These are phyloP conservation scores for Nycticryphes semicollaris DNA, from an alignment of 2,113 vertebrate species.

Conservation along the genomic window DNA sequence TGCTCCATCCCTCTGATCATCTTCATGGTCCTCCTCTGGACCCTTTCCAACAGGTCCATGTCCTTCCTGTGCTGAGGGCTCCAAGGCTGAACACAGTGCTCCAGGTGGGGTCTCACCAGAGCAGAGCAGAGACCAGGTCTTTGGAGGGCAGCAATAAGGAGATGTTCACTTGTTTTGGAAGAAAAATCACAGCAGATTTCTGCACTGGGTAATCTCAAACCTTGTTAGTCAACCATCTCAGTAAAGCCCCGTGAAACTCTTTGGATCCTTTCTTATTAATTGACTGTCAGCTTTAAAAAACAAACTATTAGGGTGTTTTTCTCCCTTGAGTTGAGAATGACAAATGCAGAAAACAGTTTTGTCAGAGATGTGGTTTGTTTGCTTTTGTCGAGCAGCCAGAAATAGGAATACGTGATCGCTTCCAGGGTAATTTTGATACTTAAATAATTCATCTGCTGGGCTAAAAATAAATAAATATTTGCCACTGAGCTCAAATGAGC, in stretches of 20 bases:
- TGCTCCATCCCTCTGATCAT: too few relatives aligned
- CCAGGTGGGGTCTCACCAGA: too few relatives aligned
- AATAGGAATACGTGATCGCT: neutral
- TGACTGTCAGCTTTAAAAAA: neutral
- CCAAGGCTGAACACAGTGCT: too few relatives aligned
- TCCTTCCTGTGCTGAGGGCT: too few relatives aligned
- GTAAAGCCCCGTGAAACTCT: neutral
- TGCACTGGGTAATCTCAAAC: neutral
- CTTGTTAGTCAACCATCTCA: neutral
- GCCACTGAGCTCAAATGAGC: neutral
- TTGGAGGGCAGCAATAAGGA: neutral
- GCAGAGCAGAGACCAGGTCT: neutral
- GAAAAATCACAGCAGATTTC: neutral
- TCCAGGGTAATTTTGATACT: neutral
- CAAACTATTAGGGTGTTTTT: neutral
- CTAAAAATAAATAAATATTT: neutral
- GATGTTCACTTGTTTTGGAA: neutral
- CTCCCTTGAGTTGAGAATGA: neutral
- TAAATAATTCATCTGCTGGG: slow-evolving; percentile 8
- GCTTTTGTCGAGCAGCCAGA: neutral
- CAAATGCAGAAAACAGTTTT: neutral
- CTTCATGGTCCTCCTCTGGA: too few relatives aligned
- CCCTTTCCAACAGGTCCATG: too few relatives aligned
- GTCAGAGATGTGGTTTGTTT: neutral
- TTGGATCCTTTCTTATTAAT: neutral